These are phyloP conservation scores for Laspeyria flexula DNA, from an alignment of 2,888 invertebrate genomes.

Conservation along the genomic window DNA sequence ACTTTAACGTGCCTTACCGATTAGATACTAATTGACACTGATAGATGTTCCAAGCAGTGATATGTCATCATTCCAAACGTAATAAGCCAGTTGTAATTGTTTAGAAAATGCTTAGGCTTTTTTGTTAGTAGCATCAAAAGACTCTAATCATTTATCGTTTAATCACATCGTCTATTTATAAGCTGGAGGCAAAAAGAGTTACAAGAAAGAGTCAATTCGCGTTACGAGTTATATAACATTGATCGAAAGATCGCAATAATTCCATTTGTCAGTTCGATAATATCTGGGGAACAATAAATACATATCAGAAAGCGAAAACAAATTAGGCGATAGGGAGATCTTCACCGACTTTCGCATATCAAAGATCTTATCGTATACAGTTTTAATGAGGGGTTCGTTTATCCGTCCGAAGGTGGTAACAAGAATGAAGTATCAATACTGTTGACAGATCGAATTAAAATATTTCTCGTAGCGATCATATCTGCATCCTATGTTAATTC, in stretches of 20 bases:
- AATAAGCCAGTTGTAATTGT: conserved; percentile 34
- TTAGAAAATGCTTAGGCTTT: conserved; percentile 36
- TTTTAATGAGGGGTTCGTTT: conserved; percentile 47
- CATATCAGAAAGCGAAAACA: conserved; percentile 79
- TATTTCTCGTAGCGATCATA: conserved; percentile 53
- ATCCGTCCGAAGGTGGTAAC: conserved; percentile 21
- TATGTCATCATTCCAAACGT: conserved; percentile 26
- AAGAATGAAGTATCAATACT: conserved; percentile 30
- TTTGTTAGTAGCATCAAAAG: conserved; percentile 30
- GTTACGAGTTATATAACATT: conserved; percentile 69
- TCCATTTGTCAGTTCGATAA: conserved; percentile 76
- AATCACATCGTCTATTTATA: conserved; percentile 32
- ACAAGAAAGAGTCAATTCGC: conserved; percentile 44
- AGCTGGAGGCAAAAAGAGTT: conserved; percentile 23
- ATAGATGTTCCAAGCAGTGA: conserved; percentile 36
- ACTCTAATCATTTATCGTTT: conserved; percentile 35
- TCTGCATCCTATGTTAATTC: conserved; percentile 44
- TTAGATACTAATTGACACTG: conserved; percentile 43
- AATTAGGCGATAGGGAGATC: conserved; percentile 71
- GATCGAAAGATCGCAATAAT: conserved; percentile 70
- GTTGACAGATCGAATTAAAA: conserved; percentile 59
- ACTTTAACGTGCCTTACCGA: conserved; percentile 37
- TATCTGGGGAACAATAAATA: conserved; percentile 71
- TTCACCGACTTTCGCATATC: conserved; percentile 65
- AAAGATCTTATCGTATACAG: conserved; percentile 47